These are phyloP conservation scores for Ciconia boyciana DNA, from an alignment of 2,113 vertebrate genomes.

Conservation along the genomic window DNA sequence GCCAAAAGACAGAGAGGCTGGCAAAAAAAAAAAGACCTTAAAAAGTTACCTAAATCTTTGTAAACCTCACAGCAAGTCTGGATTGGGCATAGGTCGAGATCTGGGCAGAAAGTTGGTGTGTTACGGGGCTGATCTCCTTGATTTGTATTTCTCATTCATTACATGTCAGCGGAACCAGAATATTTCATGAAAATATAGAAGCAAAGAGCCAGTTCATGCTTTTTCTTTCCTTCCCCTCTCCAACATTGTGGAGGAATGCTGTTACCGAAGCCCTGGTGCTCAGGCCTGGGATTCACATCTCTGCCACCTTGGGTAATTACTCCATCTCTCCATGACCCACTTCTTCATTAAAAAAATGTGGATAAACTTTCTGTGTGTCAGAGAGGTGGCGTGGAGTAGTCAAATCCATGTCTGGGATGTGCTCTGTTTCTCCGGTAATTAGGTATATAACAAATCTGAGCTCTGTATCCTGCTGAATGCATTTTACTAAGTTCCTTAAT, in stretches of 20 bases:
- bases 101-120: not conserved
- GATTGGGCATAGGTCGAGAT: not conserved
- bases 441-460: not conserved
- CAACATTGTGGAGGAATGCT: not conserved
- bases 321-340: not conserved
- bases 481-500: not conserved
- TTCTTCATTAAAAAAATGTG: not conserved
- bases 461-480: not conserved
- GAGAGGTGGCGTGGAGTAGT: not conserved
- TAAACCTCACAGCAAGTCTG: not conserved
- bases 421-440: not conserved
- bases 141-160: not conserved
- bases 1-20: not conserved
- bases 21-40: not conserved
- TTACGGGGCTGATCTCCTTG: not conserved
- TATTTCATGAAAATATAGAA: not conserved
- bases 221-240: not conserved
- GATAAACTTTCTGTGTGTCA: not conserved
- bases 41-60: not conserved
- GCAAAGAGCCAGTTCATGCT: not conserved
- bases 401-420: not conserved
- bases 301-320: not conserved
- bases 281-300: not conserved
- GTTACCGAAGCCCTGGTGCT: not conserved
- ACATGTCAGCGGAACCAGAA: not conserved